Conservation (phyloP, 2,113 vertebrate genomes). For the Mesocricetus auratus region DNA sequence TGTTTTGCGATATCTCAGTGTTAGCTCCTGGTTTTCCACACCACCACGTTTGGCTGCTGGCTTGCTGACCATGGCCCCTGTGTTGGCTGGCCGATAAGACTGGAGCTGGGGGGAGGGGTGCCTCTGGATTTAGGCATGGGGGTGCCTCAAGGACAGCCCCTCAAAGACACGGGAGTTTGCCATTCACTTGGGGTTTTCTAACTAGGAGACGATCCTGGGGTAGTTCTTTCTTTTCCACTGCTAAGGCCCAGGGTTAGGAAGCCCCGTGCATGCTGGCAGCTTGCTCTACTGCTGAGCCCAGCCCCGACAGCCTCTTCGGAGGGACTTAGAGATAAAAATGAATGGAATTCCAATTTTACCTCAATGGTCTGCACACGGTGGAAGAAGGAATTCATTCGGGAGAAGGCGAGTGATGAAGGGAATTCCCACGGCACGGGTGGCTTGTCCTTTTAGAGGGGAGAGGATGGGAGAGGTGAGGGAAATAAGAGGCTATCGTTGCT, state of each 20-base stretch:
- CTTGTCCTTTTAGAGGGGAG: conserved; percentile 73
- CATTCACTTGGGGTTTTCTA: not conserved
- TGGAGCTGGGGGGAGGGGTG: accelerated
- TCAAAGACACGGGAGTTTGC: accelerated
- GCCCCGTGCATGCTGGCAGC: not conserved
- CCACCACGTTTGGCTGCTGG: not conserved
- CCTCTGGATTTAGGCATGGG: accelerated
- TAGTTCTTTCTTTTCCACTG: not conserved
- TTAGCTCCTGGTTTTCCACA: not conserved
- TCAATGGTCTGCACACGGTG: conserved; percentile 84
- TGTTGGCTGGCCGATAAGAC: too few relatives aligned
- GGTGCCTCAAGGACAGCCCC: accelerated
- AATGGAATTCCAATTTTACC: conserved; percentile 75
- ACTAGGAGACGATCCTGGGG: not conserved
- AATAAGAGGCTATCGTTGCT: accelerated
- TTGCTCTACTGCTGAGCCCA: not conserved
- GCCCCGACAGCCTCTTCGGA: accelerated
- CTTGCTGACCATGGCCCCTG: not conserved
- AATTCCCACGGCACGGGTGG: conserved; percentile 85
- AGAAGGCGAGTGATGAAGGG: conserved; percentile 83
- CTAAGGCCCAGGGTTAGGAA: not conserved
- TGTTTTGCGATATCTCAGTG: not conserved
- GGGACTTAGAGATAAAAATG: accelerated
- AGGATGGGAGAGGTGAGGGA: not conserved
- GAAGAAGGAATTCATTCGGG: conserved; percentile 86